Evolutionary conservation across 1,140 invertebrate species (phyloP), one percentile per base, ranked within the genome.

Genomic region (Maniola jurtina): DNA sequence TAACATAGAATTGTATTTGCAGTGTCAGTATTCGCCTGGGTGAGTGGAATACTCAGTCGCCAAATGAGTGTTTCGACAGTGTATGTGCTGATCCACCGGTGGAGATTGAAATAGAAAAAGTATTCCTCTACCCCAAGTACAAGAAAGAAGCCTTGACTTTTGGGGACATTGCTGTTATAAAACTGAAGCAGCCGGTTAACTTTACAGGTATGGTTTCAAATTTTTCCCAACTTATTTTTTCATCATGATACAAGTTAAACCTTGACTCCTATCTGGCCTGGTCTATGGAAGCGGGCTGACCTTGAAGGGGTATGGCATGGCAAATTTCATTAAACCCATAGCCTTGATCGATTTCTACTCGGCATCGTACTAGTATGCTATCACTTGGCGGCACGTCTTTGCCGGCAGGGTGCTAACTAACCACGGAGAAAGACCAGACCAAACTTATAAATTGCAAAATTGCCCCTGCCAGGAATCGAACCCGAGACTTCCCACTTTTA

Each of bases 141-240:
- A 58, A 61, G 38, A 45, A 6, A 45, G 25, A 5, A 13, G 42
- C 54, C 9, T 25, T 61, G n/a, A 57, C 66, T 6, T 60, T 56
- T 14, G 36, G 33, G 73, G 95, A 96, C 72, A 94, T 96, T 56
- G 94, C 93, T 2, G 74, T 96, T 6, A 64, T 96, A 6, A 90
- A 92, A 50, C 78, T 96, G 10, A 74, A 84, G 5, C 70, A 80
- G 1, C 76, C 92, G 2, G 93, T 95, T 6, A 54, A 60, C 13
- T 95, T 92, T 76, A 93, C 91, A 68, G 84, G 79, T 81, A 68
- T 15, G 57, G 48, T 34, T 40, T 25, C 25, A 25, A 25, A 25
- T 25, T 25, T 25, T 25, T 25, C 25, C 4, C 1, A 4, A 25
- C 40, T 42, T 50, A 35, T 25, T 50, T 34, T 35, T 63, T 25